Evolutionary conservation across 2,888 invertebrate species (phyloP), one percentile per base, ranked within the genome.

Genomic region (Agrotis clavis): DNA sequence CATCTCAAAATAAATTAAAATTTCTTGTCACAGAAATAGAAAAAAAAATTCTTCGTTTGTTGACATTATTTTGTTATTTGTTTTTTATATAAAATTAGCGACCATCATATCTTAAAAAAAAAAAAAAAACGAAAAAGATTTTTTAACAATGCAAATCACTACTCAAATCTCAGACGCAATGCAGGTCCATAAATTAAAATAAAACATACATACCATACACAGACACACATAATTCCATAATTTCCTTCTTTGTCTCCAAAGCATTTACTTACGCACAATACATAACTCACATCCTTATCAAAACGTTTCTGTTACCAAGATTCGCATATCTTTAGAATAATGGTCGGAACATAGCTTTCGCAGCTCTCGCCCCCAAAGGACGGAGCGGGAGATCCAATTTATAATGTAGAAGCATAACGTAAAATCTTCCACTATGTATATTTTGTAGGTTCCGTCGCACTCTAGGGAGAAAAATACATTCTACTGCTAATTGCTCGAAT

Each of bases 391-490:
- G 86, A 87, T 70, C 82, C 75, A 81, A 83, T 86, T 87, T 87
- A 87, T 87, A 81, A 87, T 86, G 84, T 66, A 83, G 54, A 69
- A 79, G 77, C 64, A 81, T 81, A 81, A 77, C 63, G 79, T 78
- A 81, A 79, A 83, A 86, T 87, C 84, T 83, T 77, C 63, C 71
- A 72, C 71, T 71, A 61, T 81, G 79, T 80, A 74, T 79, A 82
- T 76, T 85, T 73, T 77, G 67, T 57, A 71, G 66, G 65, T 66
- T 25, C 59, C 62, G 16, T 63, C 70, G 57, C 67, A 77, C 87
- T 81, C 84, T 60, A 21, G 87, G 86, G 84, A 78, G 86, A 83
- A 87, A 86, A 86, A 87, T 86, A 86, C 74, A 83, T 83, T 81
- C 64, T 51, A 54, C 73, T 77, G 62, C 72, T 85, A 87, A 85